Evolutionary conservation across 2,113 vertebrate species (phyloP), one percentile per base, ranked within the genome.

Genomic region (Egretta garzetta): DNA sequence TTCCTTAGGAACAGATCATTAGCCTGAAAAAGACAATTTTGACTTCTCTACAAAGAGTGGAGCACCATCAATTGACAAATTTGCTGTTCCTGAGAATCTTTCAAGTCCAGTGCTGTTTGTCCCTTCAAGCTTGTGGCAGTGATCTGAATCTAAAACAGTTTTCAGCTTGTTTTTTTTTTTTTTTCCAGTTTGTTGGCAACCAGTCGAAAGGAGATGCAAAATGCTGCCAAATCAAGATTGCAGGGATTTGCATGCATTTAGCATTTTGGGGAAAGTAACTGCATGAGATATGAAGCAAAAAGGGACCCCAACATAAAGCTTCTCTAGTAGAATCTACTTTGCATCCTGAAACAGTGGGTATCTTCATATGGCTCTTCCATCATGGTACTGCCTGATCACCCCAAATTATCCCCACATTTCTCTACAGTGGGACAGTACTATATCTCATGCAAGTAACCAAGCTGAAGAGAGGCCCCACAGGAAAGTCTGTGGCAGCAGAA

Each of bases 101-200:
- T 91, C 28, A 94, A 68, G 49, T 86, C 55, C 39, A 47, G 16
- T 81, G 45, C 45, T 56, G 28, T 85, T 94, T 77, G 55, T 91
- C 88, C 60, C 67, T 84, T 87, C 80, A 75, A 64, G 47, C 26
- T 85, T 76, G 35, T 71, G 37, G 28, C 39, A 71, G 23, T 76
- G 71, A 64, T 90, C 79, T 67, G 86, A 93, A 93, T 93, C 58
- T 80, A 68, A 81, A 95, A 86, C n/a, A 68, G 33, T 85, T 96
- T 91, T 56, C 39, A 67, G 72, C 37, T 74, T 74, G 47, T 14
- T 10, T 14, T 43, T 82, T 92, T 96, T 95, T 91, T 94, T 89
- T 96, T 95, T 91, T 94, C 87, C 56, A 32, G 16, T 96, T 96
- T 73, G 32, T 81, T 94, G 86, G 55, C 87, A 83, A 43, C 35